Evolutionary conservation across 2,113 vertebrate species (phyloP).

Genomic region (Megaleporinus macrocephalus): DNA sequence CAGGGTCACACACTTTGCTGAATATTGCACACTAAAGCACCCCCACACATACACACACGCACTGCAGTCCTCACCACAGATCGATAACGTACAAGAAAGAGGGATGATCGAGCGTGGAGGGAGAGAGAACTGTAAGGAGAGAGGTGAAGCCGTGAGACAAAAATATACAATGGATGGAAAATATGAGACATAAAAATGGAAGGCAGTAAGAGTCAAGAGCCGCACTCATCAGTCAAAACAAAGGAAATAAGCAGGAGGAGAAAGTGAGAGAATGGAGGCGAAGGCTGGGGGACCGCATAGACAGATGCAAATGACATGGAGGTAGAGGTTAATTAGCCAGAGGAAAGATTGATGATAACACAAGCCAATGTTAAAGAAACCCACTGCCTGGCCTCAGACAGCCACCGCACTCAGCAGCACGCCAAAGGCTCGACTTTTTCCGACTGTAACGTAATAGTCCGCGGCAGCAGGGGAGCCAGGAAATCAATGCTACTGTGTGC

Average conservation of each 20-base stretch:
- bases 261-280: too few relatives aligned
- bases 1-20: slow-evolving; percentile 45
- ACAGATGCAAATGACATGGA: too few relatives aligned
- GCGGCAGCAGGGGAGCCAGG: background rate
- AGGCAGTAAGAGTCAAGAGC: too few relatives aligned
- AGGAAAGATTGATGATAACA: background rate
- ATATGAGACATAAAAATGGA: too few relatives aligned
- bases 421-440: background rate
- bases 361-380: background rate
- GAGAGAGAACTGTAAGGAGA: background rate
- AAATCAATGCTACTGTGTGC: background rate
- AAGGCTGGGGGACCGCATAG: too few relatives aligned
- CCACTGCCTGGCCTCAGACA: background rate
- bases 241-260: too few relatives aligned
- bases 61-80: slow-evolving; percentile 45
- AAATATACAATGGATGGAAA: too few relatives aligned
- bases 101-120: background rate
- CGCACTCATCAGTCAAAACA: too few relatives aligned
- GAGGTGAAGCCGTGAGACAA: slow-evolving; percentile 1
- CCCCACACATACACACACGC: slow-evolving; percentile 55
- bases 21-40: slow-evolving; percentile 19
- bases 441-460: background rate
- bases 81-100: slow-evolving; percentile 42
- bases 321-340: background rate
- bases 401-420: background rate